Evolutionary conservation across 2,113 vertebrate genomes (phyloP).

Genomic region (Nematolebias whitei): DNA sequence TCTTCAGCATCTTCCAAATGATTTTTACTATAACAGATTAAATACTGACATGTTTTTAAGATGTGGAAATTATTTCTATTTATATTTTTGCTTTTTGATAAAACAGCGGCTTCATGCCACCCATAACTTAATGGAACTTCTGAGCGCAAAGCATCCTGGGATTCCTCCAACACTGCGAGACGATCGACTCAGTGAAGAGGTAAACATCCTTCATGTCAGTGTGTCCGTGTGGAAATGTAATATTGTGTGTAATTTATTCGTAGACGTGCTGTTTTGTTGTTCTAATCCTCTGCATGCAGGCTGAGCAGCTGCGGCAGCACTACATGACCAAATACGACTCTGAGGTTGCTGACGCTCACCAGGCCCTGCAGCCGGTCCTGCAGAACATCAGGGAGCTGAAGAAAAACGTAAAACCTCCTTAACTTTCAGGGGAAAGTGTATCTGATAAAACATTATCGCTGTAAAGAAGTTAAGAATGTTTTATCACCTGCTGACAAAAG

Average conservation of each 20-base stretch:
- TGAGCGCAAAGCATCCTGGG: constrained; percentile 89
- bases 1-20: neutral
- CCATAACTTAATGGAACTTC: constrained; percentile 94
- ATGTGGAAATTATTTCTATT: neutral
- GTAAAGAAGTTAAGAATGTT: neutral
- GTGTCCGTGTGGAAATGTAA: neutral
- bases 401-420: constrained; percentile 84
- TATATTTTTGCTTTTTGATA: neutral
- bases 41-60: neutral
- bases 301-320: constrained; percentile 91
- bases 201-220: constrained; percentile 41
- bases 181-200: constrained; percentile 92
- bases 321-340: constrained; percentile 98
- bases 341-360: constrained; percentile 92
- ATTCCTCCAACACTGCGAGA: constrained; percentile 95
- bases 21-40: too few relatives aligned
- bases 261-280: neutral
- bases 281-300: constrained; percentile 68
- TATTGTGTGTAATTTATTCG: too few relatives aligned
- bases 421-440: neutral
- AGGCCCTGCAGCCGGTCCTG: constrained; percentile 89
- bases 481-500: too few relatives aligned
- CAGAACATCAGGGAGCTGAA: constrained; percentile 91
- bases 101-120: constrained; percentile 95
- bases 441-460: too few relatives aligned